Percentiles rank a stretch among this genome's conserved stretches.
phyloP scores from a whole-genome alignment of 2,888 invertebrate genomes.

The Drosophila kuntzei region DNA sequence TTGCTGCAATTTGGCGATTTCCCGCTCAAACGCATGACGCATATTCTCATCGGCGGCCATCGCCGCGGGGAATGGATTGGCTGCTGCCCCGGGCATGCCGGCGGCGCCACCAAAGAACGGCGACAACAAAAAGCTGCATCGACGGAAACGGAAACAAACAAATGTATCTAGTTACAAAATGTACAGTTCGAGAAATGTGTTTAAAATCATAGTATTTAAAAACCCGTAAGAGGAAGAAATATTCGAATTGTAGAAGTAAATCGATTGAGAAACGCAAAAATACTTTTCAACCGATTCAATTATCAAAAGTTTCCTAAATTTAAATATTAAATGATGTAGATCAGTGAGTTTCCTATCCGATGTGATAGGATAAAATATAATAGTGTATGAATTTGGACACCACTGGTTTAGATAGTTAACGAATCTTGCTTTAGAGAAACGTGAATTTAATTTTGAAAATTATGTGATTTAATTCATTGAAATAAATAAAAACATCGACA shows the following conservation, averaged over 20 bases:
- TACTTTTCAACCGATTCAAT: no score
- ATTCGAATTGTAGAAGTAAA: no score
- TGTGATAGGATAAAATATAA: no score
- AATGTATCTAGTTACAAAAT: background rate
- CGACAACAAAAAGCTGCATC: conserved; percentile 90
- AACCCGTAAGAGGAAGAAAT: no score
- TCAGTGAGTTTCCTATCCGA: no score
- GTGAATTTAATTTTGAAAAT: background rate
- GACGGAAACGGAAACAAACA: background rate
- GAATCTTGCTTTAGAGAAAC: background rate
- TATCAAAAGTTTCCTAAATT: no score
- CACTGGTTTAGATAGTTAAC: no score
- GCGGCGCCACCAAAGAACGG: conserved; percentile 90
- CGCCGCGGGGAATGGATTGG: conserved; percentile 77
- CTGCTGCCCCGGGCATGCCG: conserved; percentile 83
- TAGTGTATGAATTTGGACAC: no score
- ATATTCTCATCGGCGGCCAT: conserved; percentile 92
- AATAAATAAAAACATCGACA: no score
- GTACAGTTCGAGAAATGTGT: background rate
- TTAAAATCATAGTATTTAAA: background rate
- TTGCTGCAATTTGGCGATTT: conserved; percentile 94
- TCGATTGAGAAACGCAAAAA: no score
- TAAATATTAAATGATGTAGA: no score
- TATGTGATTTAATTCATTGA: no score
- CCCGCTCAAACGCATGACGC: conserved; percentile 94